A percentile compares a stretch with the other conserved stretches of the same genome.
Evolutionary conservation across 30 jellyfish, hydroid and myxozoan genomes (phyloP).

Genomic region (Chrysaora quinquecirrha): DNA sequence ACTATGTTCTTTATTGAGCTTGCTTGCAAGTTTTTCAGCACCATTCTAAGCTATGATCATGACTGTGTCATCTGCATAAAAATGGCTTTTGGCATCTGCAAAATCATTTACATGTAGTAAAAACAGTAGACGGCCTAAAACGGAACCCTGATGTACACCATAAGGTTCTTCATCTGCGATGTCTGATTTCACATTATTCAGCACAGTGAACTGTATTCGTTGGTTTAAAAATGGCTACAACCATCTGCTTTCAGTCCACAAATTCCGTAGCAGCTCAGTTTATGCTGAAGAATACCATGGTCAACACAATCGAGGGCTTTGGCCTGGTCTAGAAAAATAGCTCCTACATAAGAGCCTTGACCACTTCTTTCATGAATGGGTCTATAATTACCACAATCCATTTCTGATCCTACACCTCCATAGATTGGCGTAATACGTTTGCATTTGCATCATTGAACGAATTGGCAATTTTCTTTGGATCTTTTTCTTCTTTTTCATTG

Average conservation of each 20-base stretch:
- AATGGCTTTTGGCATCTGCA: slow-evolving; percentile 29
- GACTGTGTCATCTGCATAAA: slow-evolving; percentile 34
- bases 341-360: slow-evolving; percentile 47
- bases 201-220: not conserved
- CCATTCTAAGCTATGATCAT: slow-evolving; percentile 20
- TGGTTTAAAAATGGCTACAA: slow-evolving; percentile 14
- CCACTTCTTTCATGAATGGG: slow-evolving; percentile 52
- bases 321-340: slow-evolving; percentile 45
- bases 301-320: slow-evolving; percentile 45
- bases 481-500: slow-evolving; percentile 37
- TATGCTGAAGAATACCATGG: slow-evolving; percentile 42
- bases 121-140: slow-evolving; percentile 16
- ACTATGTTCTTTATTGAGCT: slow-evolving; percentile 18
- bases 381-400: slow-evolving; percentile 36
- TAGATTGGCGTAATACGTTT: slow-evolving; percentile 18
- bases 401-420: slow-evolving; percentile 37
- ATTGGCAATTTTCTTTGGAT: slow-evolving; percentile 23
- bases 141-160: slow-evolving; percentile 29
- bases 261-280: slow-evolving; percentile 51
- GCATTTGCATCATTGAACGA: slow-evolving; percentile 40
- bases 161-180: slow-evolving; percentile 8
- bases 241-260: slow-evolving; percentile 42
- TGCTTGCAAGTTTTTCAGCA: slow-evolving; percentile 33
- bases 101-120: not conserved
- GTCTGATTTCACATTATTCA: slow-evolving; percentile 37